These are phyloP conservation scores for Tetramorium alpestre DNA, from an alignment of 1,140 invertebrate genomes.

Conservation along the genomic window DNA sequence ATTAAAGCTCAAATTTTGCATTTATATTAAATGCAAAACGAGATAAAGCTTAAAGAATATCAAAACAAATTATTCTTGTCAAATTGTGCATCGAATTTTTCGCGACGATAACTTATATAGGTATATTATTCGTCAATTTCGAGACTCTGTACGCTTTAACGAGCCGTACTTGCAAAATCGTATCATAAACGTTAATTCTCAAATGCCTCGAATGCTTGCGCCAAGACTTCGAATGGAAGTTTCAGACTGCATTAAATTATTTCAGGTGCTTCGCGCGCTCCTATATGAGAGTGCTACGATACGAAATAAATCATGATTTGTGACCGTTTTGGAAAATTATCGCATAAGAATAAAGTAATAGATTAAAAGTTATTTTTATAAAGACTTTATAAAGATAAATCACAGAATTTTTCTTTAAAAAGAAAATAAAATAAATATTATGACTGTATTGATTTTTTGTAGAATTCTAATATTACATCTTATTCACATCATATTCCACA, in stretches of 20 bases:
- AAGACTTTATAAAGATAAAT: background rate
- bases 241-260: conserved; percentile 43
- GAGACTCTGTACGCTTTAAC: background rate
- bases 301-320: background rate
- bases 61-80: background rate
- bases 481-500: too few relatives aligned
- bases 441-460: background rate
- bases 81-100: conserved; percentile 67
- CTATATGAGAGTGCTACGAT: too few relatives aligned
- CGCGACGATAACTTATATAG: conserved; percentile 20
- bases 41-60: background rate
- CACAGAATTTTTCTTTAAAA: background rate
- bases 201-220: conserved; percentile 32
- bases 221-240: background rate
- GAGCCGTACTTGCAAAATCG: conserved; percentile 51
- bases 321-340: background rate
- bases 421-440: background rate
- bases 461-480: background rate
- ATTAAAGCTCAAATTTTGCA: background rate
- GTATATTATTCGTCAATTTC: conserved; percentile 52
- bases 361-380: background rate
- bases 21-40: background rate
- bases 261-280: conserved; percentile 5
- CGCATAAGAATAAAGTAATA: background rate
- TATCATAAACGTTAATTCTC: conserved; percentile 71